Conservation (phyloP, 2,888 invertebrate species). For the Troglohyphantes excavatus region DNA sequence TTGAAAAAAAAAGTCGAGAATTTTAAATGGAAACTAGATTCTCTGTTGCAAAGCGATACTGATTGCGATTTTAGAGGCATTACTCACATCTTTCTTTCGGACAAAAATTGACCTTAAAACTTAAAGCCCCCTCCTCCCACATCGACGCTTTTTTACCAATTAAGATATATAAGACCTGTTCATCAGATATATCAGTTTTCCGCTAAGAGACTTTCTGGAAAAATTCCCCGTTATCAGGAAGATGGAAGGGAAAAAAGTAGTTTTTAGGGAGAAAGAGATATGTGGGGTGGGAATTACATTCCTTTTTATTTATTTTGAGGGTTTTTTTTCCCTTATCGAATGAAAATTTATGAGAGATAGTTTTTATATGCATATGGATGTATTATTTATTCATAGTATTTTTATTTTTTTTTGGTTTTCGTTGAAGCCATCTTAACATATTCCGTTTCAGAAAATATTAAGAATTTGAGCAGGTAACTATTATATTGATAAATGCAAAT, state of each 20-base stretch:
- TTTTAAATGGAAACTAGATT: background rate
- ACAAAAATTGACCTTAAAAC: conserved; percentile 49
- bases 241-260: background rate
- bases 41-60: conserved; percentile 10
- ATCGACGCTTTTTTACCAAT: conserved; percentile 54
- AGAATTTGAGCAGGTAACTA: conserved; percentile 23
- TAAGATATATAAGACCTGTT: conserved; percentile 43
- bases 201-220: background rate
- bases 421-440: conserved; percentile 14
- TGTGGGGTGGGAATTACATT: background rate
- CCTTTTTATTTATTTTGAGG: background rate
- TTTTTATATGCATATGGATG: background rate
- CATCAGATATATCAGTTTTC: conserved; percentile 14
- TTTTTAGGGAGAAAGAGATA: background rate
- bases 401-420: background rate
- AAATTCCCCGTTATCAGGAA: conserved; percentile 4
- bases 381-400: conserved; percentile 17
- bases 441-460: background rate
- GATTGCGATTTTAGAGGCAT: conserved; percentile 53
- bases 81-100: conserved; percentile 4
- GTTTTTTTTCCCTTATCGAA: background rate
- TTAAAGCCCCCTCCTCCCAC: conserved; percentile 27
- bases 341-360: background rate
- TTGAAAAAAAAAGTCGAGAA: background rate
- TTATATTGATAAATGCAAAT: background rate